Base-by-base conservation (phyloP, 2,888 invertebrate genomes). In the Panopea generosa region DNA sequence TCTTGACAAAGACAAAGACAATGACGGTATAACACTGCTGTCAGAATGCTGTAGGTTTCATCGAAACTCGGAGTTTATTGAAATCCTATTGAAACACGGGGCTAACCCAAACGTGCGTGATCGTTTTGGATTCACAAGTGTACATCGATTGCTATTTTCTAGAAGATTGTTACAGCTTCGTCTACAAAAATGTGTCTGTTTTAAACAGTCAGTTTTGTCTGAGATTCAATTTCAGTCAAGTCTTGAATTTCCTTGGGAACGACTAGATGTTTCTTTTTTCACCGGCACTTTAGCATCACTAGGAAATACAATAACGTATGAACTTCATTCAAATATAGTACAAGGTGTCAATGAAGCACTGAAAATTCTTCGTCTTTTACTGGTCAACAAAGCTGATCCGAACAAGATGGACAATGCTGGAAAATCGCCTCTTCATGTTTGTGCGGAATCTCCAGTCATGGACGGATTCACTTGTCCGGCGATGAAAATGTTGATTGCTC, bases 391-490 rank as follows among this genome's bases (percentile, higher is more conserved):
- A 11, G 68, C 60, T 18, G 52, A 68, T 43, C 68, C 68, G 11
- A 68, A 68, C 24, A 40, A 43, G 43, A n/a, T 43, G 11, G 68
- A 68, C 18, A 27, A 52, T 11, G 16, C n/a, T 7, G 68, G 68
- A 2, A 68, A 60, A 53, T 52, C 53, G 14, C 50, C 60, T 1
- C 33, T 68, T 1, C 68, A 68, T 22, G 20, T 53, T 20, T 60
- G 53, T 43, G 68, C 60, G 4, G 38, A 53, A 38, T 52, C 68
- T 2, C 60, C 60, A 18, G 7, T 59, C 1, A 3, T 43, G 16
- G 68, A 68, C 26, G 22, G 22, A 43, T 68, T 68, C n/a, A 20
- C 59, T 16, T 68, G 68, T 40, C 60, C 60, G 7, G 60, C 50
- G 1, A 50, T 68, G 27, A n/a, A 59, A 20, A 50, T 68, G 43